phyloP scores from a whole-genome alignment of 2,113 vertebrate species.

The Nesogale talazaci region DNA sequence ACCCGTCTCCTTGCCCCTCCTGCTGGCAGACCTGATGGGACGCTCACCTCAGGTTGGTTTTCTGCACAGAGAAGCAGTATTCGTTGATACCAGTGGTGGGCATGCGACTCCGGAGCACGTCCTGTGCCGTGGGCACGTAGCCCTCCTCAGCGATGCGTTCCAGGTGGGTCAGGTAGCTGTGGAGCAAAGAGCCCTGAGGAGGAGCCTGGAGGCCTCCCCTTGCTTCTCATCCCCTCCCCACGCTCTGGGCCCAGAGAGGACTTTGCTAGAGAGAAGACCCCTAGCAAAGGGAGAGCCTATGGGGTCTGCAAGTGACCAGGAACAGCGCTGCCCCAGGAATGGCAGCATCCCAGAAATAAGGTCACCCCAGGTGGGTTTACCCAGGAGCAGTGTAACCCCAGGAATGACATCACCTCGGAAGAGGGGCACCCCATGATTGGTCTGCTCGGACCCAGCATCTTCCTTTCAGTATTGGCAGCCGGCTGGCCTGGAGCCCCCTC shows the following conservation, averaged over 20 bases:
- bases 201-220: neutral
- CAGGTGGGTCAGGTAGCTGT: constrained; percentile 91
- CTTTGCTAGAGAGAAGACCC: neutral
- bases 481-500: no score
- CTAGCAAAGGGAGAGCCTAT: no score
- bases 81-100: constrained; percentile 95
- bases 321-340: neutral
- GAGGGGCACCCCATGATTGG: neutral
- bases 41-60: constrained; percentile 90
- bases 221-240: neutral
- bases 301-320: neutral
- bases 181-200: neutral
- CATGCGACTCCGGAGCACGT: constrained; percentile 92
- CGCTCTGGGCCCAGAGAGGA: neutral
- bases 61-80: constrained; percentile 91
- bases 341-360: neutral
- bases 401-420: neutral
- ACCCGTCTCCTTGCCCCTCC: neutral
- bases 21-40: neutral
- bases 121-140: constrained; percentile 92
- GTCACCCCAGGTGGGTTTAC: neutral
- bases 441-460: neutral
- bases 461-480: fast-evolving
- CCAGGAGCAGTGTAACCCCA: neutral
- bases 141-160: constrained; percentile 87